Percentiles rank a stretch among this genome's conserved stretches.
Evolutionary conservation across 2,888 invertebrate genomes (phyloP).

Genomic region (Calameuta filiformis): DNA sequence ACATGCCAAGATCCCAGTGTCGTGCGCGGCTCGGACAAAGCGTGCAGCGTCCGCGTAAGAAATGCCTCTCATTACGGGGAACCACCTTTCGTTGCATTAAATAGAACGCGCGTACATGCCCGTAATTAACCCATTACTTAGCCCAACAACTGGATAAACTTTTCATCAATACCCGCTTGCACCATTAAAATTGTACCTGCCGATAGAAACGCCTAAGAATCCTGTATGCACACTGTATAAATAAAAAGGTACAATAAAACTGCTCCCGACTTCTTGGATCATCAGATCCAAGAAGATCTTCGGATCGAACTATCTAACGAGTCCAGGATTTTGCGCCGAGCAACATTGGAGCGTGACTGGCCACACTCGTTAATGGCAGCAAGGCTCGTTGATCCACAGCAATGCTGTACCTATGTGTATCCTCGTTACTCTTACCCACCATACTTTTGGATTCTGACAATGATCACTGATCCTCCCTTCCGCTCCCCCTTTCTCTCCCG

Average conservation of each 20-base stretch:
- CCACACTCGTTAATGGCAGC: neutral
- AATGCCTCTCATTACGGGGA: constrained; percentile 41
- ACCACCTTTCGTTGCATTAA: constrained; percentile 42
- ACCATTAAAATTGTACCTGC: too few species aligned
- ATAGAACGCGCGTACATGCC: constrained; percentile 43
- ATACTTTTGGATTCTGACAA: too few species aligned
- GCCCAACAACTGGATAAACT: constrained; percentile 16
- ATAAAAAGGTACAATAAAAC: too few species aligned
- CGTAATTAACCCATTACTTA: constrained; percentile 52
- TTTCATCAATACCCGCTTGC: constrained; percentile 12
- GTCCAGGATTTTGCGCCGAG: neutral
- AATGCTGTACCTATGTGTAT: too few species aligned
- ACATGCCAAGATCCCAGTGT: constrained; percentile 1
- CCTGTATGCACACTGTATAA: too few species aligned
- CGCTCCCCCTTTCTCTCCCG: too few species aligned
- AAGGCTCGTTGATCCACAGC: neutral
- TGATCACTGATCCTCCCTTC: too few species aligned
- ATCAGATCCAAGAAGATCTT: too few species aligned
- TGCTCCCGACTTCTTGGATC: too few species aligned
- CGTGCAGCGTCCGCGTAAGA: constrained; percentile 29
- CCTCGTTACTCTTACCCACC: too few species aligned
- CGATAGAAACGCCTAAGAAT: too few species aligned
- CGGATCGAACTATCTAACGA: neutral
- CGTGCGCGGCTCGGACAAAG: constrained; percentile 39
- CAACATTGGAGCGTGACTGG: neutral